Evolutionary conservation across 2,113 vertebrate genomes (phyloP), one percentile per base, ranked within the genome.

Genomic region (Campylorhamphus procurvoides): DNA sequence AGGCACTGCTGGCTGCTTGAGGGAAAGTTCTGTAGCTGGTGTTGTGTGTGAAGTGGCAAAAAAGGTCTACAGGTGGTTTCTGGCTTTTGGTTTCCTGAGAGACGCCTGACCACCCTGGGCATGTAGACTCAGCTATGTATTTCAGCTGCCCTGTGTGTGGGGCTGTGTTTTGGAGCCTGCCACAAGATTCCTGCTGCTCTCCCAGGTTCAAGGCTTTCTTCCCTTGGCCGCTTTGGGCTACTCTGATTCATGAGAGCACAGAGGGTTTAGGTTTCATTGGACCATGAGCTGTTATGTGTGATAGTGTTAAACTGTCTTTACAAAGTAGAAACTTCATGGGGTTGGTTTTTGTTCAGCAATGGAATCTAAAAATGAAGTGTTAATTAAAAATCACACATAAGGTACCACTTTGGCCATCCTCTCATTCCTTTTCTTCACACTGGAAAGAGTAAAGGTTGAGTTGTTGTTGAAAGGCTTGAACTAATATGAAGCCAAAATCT

Each of bases 211-310:
- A 31, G 60, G 14, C 28, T 55, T 24, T 55, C 7, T n/a, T 87
- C 27, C 17, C 6, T 53, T 16, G 15, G 24, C 12, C 0, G 0
- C 20, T 40, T 82, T 14, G n/a, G 50, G 52, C 24, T 0, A 0
- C 63, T 59, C 19, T 14, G 33, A 46, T 55, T 75, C 18, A 37
- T 23, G 10, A 59, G 28, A 50, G 9, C 24, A 4, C 2, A 2
- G 22, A 17, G 9, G 3, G 14, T 18, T 74, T 49, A 19, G 22
- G 11, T 74, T 64, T 75, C 6, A 2, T 20, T 46, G 79, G n/a
- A 31, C 20, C 10, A 0, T 7, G 31, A 42, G 18, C 52, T 82
- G 37, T 58, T 71, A 40, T 1, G 22, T 62, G 13, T 2, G 1
- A 11, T 64, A 27, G 10, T 10, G 17, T 58, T 63, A 31, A 71